Conservation (phyloP, 1,140 invertebrate species). For the Drosophila watanabei region DNA sequence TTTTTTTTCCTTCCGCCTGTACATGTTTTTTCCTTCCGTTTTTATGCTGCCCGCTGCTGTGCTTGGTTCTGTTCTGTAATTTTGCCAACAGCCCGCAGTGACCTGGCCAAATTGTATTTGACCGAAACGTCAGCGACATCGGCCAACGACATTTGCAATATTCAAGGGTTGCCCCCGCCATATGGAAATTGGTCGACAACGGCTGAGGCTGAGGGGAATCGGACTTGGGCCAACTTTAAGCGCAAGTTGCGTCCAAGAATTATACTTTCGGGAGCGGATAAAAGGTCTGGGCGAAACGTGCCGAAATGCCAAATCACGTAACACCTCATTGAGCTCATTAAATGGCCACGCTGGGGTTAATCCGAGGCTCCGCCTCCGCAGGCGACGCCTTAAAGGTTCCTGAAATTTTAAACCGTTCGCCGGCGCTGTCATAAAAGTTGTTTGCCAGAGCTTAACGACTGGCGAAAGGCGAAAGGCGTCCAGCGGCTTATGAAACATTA, state of each 20-base stretch:
- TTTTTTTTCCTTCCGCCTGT: constrained; percentile 21
- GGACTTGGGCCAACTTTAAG: constrained; percentile 37
- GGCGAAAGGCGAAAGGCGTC: constrained; percentile 21
- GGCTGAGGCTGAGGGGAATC: not conserved
- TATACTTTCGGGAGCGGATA: constrained; percentile 22
- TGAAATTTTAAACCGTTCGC: constrained; percentile 39
- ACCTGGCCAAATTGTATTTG: constrained; percentile 68
- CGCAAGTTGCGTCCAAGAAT: constrained; percentile 17
- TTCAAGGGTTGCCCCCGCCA: constrained; percentile 62
- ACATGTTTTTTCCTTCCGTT: constrained; percentile 3
- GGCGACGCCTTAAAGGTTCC: constrained; percentile 9
- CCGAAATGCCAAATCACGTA: constrained; percentile 67
- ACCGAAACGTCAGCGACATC: constrained; percentile 45
- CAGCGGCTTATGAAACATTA: constrained; percentile 65
- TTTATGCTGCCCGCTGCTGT: constrained; percentile 31
- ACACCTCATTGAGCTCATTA: constrained; percentile 76
- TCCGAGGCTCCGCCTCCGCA: not conserved
- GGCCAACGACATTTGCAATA: constrained; percentile 78
- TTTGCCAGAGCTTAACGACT: constrained; percentile 36
- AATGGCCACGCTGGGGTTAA: constrained; percentile 56
- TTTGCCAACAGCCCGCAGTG: constrained; percentile 46
- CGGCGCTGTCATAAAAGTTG: constrained; percentile 33
- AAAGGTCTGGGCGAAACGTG: constrained; percentile 48
- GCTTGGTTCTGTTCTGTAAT: constrained; percentile 53
- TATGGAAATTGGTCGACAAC: constrained; percentile 31